Conservation (phyloP, 2,888 invertebrate genomes). For the Rhogogaster chlorosoma region DNA sequence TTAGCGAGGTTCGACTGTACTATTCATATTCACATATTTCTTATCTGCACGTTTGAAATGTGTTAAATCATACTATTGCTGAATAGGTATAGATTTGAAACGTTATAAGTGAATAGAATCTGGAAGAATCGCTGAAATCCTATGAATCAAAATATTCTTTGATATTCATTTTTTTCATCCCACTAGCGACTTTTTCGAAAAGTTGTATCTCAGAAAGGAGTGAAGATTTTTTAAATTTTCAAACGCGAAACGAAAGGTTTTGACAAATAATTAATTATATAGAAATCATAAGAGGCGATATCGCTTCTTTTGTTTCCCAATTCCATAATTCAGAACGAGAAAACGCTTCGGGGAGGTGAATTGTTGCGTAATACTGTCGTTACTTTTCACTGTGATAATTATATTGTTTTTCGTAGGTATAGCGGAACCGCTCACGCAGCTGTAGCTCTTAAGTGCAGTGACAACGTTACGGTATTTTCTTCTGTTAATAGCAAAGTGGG, state of each 20-base stretch:
- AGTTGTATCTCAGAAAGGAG: too few relatives aligned
- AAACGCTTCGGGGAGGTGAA: background rate
- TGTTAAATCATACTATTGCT: too few relatives aligned
- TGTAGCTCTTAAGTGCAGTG: background rate
- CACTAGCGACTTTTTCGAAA: too few relatives aligned
- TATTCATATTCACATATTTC: background rate
- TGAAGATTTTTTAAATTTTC: too few relatives aligned
- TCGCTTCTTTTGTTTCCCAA: background rate
- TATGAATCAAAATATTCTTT: too few relatives aligned
- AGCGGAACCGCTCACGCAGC: background rate
- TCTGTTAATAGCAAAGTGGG: constrained; percentile 31
- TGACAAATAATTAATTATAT: too few relatives aligned
- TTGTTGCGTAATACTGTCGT: background rate
- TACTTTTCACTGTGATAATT: constrained; percentile 3
- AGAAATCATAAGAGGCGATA: background rate
- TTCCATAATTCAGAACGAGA: background rate
- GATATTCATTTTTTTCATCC: too few relatives aligned
- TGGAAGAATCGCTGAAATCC: too few relatives aligned
- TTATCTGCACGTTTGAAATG: background rate
- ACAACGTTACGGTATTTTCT: constrained; percentile 32
- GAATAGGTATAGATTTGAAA: too few relatives aligned
- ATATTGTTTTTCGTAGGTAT: background rate
- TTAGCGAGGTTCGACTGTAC: too few relatives aligned
- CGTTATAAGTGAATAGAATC: too few relatives aligned
- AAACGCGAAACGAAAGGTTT: too few relatives aligned